Evolutionary conservation across 2,888 invertebrate genomes (phyloP).

Genomic region (Zele albiditarsus): DNA sequence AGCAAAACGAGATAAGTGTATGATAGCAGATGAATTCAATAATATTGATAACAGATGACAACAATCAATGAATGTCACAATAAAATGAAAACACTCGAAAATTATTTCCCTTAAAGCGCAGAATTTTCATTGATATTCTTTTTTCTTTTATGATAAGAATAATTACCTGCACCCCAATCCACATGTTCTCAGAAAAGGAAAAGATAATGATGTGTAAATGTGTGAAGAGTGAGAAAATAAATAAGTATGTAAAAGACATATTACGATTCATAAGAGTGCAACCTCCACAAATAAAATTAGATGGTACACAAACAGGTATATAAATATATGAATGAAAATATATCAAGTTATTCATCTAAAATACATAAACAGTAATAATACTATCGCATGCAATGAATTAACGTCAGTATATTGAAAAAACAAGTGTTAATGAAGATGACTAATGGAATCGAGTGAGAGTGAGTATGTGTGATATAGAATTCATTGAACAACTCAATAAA

Average conservation of each 20-base stretch:
- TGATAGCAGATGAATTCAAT: constrained; percentile 3
- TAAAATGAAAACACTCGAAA: constrained; percentile 4
- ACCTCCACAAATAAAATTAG: not conserved
- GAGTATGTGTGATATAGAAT: constrained; percentile 7
- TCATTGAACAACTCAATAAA: constrained; percentile 20
- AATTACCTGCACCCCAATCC: constrained; percentile 41
- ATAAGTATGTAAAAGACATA: not conserved
- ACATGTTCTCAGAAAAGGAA: constrained; percentile 11
- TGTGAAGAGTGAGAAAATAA: constrained; percentile 22
- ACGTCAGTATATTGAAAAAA: not conserved
- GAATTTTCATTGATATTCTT: constrained; percentile 1
- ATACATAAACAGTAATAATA: constrained; percentile 29
- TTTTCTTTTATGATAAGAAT: constrained; percentile 22
- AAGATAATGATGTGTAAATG: constrained; percentile 25
- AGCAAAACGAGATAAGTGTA: not conserved
- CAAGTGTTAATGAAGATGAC: constrained; percentile 22
- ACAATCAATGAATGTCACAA: not conserved
- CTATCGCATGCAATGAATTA: constrained; percentile 27
- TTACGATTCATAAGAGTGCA: constrained; percentile 34
- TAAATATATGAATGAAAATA: constrained; percentile 15
- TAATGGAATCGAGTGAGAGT: constrained; percentile 23
- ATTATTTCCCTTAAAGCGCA: constrained; percentile 1
- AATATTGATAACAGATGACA: not conserved
- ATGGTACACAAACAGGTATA: not conserved
- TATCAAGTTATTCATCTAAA: constrained; percentile 9